These are phyloP conservation scores for Plecturocebus donacophilus DNA, from an alignment of 2,113 vertebrate genomes.

Conservation along the genomic window DNA sequence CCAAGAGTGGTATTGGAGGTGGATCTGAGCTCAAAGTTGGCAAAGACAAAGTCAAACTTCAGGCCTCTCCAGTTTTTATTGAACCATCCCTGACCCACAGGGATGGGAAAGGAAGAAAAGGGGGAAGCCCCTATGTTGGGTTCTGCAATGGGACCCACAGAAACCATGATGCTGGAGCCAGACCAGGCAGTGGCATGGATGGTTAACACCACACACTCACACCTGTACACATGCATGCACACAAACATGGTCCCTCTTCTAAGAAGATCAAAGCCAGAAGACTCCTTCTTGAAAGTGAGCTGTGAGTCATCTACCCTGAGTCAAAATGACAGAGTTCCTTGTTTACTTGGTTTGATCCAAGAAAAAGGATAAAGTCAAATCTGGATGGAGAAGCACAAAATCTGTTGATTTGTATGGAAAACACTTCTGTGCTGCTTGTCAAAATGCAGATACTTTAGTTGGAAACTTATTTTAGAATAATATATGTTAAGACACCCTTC, in stretches of 20 bases:
- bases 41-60: not conserved
- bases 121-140: not conserved
- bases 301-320: not conserved
- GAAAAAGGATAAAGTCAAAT: not conserved
- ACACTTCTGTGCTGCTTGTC: not conserved
- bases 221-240: too few relatives aligned
- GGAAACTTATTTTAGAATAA: not conserved
- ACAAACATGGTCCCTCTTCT: not conserved
- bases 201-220: not conserved
- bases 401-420: not conserved
- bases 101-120: not conserved
- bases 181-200: not conserved
- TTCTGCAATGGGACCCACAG: not conserved
- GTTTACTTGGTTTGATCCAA: not conserved
- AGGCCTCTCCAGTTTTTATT: not conserved
- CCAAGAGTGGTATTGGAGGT: not conserved
- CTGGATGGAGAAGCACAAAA: not conserved
- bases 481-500: not conserved
- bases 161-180: not conserved
- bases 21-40: not conserved
- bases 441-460: not conserved
- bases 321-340: not conserved
- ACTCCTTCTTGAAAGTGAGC: not conserved
- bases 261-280: not conserved
- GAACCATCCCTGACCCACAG: not conserved